These are phyloP conservation scores for Neomonachus schauinslandi DNA, from an alignment of 2,113 vertebrate species.

Conservation along the genomic window DNA sequence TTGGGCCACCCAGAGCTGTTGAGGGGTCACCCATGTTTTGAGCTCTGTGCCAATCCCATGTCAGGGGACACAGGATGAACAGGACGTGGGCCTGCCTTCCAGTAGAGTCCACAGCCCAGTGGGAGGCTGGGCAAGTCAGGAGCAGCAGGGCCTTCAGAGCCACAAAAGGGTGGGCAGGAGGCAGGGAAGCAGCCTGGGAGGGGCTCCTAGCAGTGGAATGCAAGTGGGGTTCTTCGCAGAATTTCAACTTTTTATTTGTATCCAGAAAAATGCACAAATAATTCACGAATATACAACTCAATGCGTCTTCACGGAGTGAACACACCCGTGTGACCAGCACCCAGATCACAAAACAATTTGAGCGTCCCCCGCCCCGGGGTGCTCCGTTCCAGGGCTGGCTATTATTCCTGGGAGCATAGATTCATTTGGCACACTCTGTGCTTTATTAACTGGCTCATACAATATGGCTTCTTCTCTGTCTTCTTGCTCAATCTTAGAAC, in stretches of 20 bases:
- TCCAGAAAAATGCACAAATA: not conserved
- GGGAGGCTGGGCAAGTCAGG: no score
- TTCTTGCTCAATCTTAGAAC: not conserved
- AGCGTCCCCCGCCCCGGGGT: fast-evolving
- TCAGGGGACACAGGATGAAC: not conserved
- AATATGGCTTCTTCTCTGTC: not conserved
- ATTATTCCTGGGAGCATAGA: not conserved
- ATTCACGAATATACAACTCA: not conserved
- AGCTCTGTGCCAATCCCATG: not conserved
- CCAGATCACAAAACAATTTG: not conserved
- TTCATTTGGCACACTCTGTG: not conserved
- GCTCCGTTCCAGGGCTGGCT: not conserved
- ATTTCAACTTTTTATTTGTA: not conserved
- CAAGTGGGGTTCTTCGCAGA: not conserved
- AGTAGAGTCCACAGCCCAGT: not conserved
- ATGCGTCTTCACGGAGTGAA: not conserved
- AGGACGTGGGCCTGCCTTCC: not conserved
- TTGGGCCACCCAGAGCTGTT: not conserved
- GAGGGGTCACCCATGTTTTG: not conserved
- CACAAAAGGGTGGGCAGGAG: fast-evolving
- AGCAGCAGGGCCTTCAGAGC: not conserved
- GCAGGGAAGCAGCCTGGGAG: not conserved
- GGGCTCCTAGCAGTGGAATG: not conserved
- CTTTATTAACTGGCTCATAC: not conserved
- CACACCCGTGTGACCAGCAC: not conserved